Evolutionary conservation across 2,113 vertebrate species (phyloP).

Genomic region (Smithornis capensis): DNA sequence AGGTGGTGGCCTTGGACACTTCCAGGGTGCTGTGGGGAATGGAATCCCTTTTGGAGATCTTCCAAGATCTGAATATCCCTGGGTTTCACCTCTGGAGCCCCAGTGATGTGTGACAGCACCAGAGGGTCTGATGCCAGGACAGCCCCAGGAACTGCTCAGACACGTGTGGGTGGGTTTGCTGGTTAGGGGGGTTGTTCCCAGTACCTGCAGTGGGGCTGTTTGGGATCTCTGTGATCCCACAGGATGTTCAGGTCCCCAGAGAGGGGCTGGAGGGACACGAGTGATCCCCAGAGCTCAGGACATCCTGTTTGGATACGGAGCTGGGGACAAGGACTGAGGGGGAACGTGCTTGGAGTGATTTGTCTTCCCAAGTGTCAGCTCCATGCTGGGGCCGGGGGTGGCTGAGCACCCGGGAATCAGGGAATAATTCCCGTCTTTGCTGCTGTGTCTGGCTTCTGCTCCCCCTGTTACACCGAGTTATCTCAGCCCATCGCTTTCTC

Average conservation of each 20-base stretch:
- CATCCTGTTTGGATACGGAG: neutral
- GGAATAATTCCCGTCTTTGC: neutral
- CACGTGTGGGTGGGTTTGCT: too few relatives aligned
- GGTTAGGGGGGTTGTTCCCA: too few relatives aligned
- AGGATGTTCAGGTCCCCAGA: neutral
- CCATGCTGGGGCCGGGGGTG: neutral
- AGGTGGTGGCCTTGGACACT: neutral
- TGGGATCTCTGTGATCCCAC: neutral
- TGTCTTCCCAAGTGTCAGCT: too few relatives aligned
- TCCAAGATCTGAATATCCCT: too few relatives aligned
- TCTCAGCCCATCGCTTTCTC: neutral
- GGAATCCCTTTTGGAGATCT: too few relatives aligned
- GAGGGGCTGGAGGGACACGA: neutral
- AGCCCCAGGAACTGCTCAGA: too few relatives aligned
- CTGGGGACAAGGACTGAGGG: too few relatives aligned
- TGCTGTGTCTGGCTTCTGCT: neutral
- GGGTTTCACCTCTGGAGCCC: too few relatives aligned
- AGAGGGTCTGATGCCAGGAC: too few relatives aligned
- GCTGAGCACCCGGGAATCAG: neutral
- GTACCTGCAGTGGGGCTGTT: neutral
- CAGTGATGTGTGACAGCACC: too few relatives aligned
- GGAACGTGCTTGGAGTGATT: neutral
- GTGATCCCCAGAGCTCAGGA: neutral
- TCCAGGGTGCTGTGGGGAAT: too few relatives aligned
- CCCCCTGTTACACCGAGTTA: neutral